Percentiles rank a stretch among this genome's conserved stretches.
Evolutionary conservation across 30 jellyfish, hydroid and myxozoan genomes (phyloP).

Genomic region (Aurelia coerulea): DNA sequence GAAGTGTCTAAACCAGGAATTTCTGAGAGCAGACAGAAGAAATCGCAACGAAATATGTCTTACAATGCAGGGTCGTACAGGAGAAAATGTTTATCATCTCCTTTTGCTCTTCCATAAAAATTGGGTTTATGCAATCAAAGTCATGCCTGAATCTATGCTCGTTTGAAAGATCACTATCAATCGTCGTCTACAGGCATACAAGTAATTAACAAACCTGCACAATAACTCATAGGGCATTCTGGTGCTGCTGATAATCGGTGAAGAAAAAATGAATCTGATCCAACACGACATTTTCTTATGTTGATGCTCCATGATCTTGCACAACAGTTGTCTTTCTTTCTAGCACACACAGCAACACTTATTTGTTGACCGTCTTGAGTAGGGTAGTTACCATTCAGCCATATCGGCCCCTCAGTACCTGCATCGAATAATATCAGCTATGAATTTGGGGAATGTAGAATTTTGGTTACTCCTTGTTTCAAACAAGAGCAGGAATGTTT

Average conservation of each 20-base stretch:
- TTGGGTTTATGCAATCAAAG: too few relatives aligned
- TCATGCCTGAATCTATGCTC: too few relatives aligned
- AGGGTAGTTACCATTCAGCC: slow-evolving; percentile 88
- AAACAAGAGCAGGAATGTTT: too few relatives aligned
- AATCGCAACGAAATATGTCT: too few relatives aligned
- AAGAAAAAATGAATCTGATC: slow-evolving; percentile 52
- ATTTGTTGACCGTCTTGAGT: slow-evolving; percentile 55
- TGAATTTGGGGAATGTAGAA: neutral
- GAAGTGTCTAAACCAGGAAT: too few relatives aligned
- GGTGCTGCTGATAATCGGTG: slow-evolving; percentile 75
- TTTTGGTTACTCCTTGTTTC: neutral
- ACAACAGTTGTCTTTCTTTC: slow-evolving; percentile 56
- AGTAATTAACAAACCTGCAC: slow-evolving; percentile 75
- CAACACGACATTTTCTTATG: slow-evolving; percentile 67
- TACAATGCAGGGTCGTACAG: too few relatives aligned
- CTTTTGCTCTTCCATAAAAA: too few relatives aligned
- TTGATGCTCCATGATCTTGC: slow-evolving; percentile 40
- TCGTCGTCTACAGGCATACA: neutral
- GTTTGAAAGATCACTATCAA: too few relatives aligned
- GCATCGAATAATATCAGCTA: neutral
- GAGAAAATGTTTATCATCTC: too few relatives aligned
- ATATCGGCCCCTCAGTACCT: slow-evolving; percentile 82
- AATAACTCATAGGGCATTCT: slow-evolving; percentile 83
- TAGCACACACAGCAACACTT: slow-evolving; percentile 68
- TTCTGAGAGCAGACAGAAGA: too few relatives aligned